phyloP scores from a whole-genome alignment of 2,113 vertebrate genomes.

The Zingel zingel region DNA sequence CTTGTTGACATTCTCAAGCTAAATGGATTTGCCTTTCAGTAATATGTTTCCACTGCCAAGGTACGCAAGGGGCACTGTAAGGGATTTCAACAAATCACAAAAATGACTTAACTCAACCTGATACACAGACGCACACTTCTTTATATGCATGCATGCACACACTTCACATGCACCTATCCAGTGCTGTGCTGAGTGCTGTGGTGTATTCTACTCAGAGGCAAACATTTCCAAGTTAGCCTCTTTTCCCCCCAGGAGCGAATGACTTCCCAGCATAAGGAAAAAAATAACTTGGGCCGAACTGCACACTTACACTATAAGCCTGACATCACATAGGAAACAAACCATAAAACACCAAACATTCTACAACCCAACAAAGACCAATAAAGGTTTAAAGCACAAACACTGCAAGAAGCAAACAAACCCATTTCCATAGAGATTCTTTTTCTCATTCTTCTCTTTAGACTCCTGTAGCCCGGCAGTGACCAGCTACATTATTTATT shows the following conservation, averaged over 20 bases:
- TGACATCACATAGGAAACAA: constrained; percentile 73
- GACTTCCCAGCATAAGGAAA: constrained; percentile 46
- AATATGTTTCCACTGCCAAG: constrained; percentile 44
- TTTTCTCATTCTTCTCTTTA: constrained; percentile 43
- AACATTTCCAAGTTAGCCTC: constrained; percentile 51
- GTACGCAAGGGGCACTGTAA: constrained; percentile 41
- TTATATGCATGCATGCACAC: background rate
- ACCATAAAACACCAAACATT: constrained; percentile 74
- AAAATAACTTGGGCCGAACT: constrained; percentile 52
- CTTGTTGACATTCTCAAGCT: constrained; percentile 45
- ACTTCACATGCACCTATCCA: background rate
- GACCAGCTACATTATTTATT: constrained; percentile 78
- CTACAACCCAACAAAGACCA: constrained; percentile 72
- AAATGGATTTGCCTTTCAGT: constrained; percentile 52
- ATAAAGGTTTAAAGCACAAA: constrained; percentile 73
- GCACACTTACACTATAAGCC: constrained; percentile 61
- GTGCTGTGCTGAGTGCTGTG: background rate
- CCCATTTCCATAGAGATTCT: constrained; percentile 63
- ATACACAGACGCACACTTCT: constrained; percentile 18
- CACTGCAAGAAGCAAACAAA: constrained; percentile 67
- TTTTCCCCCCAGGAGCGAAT: constrained; percentile 40
- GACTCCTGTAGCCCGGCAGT: constrained; percentile 43
- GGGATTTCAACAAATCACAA: constrained; percentile 49
- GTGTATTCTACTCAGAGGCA: constrained; percentile 28
- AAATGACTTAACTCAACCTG: constrained; percentile 34